A percentile compares a stretch with the other conserved stretches of the same genome.
phyloP scores from a whole-genome alignment of 1,140 invertebrate genomes.

The Pentalonia nigronervosa region DNA sequence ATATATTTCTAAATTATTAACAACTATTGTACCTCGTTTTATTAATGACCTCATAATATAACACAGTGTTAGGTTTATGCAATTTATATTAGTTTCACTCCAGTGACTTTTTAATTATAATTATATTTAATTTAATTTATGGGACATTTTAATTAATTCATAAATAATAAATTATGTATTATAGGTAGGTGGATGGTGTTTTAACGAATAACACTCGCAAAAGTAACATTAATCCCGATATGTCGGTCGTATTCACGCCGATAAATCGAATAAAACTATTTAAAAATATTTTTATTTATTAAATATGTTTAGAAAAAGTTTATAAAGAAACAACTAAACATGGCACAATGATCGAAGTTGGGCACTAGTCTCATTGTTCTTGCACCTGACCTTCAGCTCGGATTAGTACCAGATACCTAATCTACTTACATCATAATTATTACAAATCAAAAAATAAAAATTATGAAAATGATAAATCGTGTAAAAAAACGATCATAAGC shows the following conservation, averaged over 20 bases:
- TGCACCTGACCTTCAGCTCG: not conserved
- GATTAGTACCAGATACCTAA: not conserved
- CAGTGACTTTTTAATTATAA: slow-evolving; percentile 32
- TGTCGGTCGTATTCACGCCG: not conserved
- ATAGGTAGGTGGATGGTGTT: not conserved
- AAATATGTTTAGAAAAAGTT: not conserved
- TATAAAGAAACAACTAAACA: not conserved
- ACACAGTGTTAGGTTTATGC: slow-evolving; percentile 1
- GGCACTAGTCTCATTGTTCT: not conserved
- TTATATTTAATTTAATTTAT: slow-evolving; percentile 20
- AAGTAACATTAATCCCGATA: not conserved
- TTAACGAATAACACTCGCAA: not conserved
- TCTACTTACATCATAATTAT: not conserved
- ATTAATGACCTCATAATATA: not conserved
- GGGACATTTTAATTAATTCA: slow-evolving; percentile 19
- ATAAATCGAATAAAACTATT: not conserved
- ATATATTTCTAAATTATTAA: not conserved
- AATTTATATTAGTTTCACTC: slow-evolving; percentile 46
- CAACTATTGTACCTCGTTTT: not conserved
- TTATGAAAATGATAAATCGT: not conserved
- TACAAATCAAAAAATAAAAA: not conserved
- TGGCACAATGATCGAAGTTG: not conserved
- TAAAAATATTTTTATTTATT: not conserved
- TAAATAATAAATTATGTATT: not conserved
- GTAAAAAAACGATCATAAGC: not conserved